A percentile compares a stretch with the other conserved stretches of the same genome.
Evolutionary conservation across 2,113 vertebrate species (phyloP).

Genomic region (Panurus biarmicus): DNA sequence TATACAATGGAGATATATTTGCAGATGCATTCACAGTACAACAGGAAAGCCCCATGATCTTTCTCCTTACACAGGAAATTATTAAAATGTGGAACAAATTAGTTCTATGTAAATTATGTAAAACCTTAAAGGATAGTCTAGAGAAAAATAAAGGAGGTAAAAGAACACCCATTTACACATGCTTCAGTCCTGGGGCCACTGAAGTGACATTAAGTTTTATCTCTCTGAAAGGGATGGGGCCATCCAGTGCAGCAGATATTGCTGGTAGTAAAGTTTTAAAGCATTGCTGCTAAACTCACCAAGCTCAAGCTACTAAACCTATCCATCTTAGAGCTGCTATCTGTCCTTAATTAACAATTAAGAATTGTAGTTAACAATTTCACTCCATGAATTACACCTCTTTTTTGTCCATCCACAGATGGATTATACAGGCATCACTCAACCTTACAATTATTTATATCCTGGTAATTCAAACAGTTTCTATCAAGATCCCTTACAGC

Average conservation of each 20-base stretch:
- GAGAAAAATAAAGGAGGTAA: not conserved
- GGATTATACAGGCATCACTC: not conserved
- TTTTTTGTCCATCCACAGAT: not conserved
- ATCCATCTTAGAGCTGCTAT: not conserved
- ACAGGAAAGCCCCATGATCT: not conserved
- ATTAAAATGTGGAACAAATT: slow-evolving; percentile 19
- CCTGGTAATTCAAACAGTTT: not conserved
- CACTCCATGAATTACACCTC: not conserved
- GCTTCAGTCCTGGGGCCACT: not conserved
- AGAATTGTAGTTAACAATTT: too few relatives aligned
- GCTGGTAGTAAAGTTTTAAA: not conserved
- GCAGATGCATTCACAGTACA: not conserved
- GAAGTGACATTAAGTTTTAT: not conserved
- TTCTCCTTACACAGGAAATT: not conserved
- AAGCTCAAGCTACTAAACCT: not conserved
- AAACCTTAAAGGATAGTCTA: not conserved
- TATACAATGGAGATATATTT: not conserved
- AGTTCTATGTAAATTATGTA: not conserved
- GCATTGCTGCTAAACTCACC: not conserved
- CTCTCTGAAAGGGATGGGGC: not conserved
- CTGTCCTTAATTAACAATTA: not conserved
- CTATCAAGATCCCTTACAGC: not conserved
- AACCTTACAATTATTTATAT: not conserved
- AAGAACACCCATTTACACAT: not conserved
- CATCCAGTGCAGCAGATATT: not conserved